Evolutionary conservation across 2,113 vertebrate species (phyloP), one percentile per base, ranked within the genome.

Genomic region (Excalfactoria chinensis): DNA sequence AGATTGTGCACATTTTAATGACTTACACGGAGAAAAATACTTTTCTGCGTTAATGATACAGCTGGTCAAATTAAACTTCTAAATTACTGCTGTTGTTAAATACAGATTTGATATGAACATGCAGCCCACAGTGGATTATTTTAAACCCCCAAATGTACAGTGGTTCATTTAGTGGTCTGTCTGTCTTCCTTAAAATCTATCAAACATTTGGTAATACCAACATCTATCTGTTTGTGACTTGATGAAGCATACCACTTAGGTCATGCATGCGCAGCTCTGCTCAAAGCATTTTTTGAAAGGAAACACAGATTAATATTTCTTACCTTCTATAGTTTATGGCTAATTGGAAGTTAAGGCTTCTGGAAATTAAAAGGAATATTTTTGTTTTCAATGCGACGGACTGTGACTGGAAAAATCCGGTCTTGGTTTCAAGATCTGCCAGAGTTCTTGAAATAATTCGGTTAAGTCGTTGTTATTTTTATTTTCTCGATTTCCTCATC

Each of bases 61-160:
- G 64, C 79, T 93, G 72, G 48, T 88, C 43, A 93, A 84, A 91
- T 85, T 25, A 60, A 85, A 91, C 83, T 77, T 56, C 53, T 77
- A 80, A 83, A 83, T 83, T 32, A 32, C 67, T 35, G 73, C 74
- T 86, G 48, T 80, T 90, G 28, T 94, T 92, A 89, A 89, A 64
- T 80, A 67, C 72, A 51, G 82, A 51, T 44, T 73, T 77, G 70
- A 93, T 63, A 73, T 90, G 81, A 90, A 92, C 92, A 94, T 81
- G 84, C 49, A 88, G 66, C 69, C 80, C 23, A 6, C 63, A 79
- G 48, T 84, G 82, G 82, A 85, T 80, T 70, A 55, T 66, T 91
- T 89, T 71, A 86, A 84, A 93, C 86, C 64, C 75, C 64, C 22
- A 14, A 74, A 66, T 1, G 1, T 64, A 25, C 40, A 56, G 43